Evolutionary conservation across 2,113 vertebrate species (phyloP).

Genomic region (Zingel zingel): DNA sequence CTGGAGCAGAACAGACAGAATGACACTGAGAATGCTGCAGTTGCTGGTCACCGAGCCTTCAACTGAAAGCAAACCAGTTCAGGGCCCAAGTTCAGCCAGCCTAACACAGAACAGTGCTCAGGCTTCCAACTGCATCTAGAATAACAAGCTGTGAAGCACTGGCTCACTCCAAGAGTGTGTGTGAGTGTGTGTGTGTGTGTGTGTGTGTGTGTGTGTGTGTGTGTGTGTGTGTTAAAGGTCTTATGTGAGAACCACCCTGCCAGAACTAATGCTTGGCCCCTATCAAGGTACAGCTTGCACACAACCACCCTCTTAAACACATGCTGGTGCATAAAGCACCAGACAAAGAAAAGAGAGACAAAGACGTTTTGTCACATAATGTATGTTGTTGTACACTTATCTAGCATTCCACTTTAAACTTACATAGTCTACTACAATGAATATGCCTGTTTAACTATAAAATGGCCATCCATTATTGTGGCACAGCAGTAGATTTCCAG

Average conservation of each 20-base stretch:
- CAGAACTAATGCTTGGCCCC: constrained; percentile 83
- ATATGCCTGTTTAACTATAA: constrained; percentile 1
- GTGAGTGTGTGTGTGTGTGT: constrained; percentile 36
- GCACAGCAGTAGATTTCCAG: background rate
- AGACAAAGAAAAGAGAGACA: constrained; percentile 26
- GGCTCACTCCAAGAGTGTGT: constrained; percentile 47
- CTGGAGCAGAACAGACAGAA: constrained; percentile 69
- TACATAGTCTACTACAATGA: background rate
- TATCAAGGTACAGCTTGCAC: constrained; percentile 82
- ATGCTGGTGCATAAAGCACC: constrained; percentile 66
- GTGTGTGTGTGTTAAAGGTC: constrained; percentile 63
- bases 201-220: constrained; percentile 49
- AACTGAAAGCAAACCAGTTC: constrained; percentile 69
- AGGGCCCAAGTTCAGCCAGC: constrained; percentile 65
- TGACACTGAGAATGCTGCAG: constrained; percentile 69
- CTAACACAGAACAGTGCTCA: constrained; percentile 68
- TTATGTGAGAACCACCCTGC: constrained; percentile 79
- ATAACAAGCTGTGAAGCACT: constrained; percentile 81
- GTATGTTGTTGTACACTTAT: background rate
- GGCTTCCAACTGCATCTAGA: constrained; percentile 82
- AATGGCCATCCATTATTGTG: background rate
- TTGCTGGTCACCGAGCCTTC: constrained; percentile 57
- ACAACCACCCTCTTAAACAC: constrained; percentile 75
- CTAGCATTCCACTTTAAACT: background rate
- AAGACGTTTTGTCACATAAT: constrained; percentile 14